Evolutionary conservation across 2,797 vertebrate genomes (phyloP).

Genomic region (Brachyalestes nurse): DNA sequence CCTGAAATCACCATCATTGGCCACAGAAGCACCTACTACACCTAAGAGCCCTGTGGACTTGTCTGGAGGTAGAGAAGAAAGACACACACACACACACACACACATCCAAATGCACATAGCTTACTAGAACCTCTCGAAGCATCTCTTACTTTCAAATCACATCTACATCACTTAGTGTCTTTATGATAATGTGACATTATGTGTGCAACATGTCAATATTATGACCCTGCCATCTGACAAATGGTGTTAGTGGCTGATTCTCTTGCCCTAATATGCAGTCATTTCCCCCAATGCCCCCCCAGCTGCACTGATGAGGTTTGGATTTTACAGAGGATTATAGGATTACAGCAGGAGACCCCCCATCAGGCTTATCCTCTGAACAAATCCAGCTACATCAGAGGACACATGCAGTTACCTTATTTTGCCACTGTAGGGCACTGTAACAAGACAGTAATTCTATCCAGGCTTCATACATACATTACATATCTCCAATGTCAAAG

Average conservation of each 20-base stretch:
- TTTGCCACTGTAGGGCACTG: conserved; percentile 24
- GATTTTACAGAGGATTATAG: conserved; percentile 46
- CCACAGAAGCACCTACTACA: conserved; percentile 63
- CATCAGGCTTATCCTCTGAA: conserved; percentile 18
- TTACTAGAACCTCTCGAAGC: neutral
- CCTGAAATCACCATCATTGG: conserved; percentile 54
- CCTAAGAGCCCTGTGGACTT: conserved; percentile 68
- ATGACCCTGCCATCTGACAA: conserved; percentile 19
- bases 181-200: conserved; percentile 16
- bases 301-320: conserved; percentile 32
- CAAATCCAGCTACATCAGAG: conserved; percentile 19
- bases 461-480: neutral
- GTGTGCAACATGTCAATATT: conserved; percentile 18
- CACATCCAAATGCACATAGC: neutral
- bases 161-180: neutral
- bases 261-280: conserved; percentile 21
- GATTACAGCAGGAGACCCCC: conserved; percentile 35
- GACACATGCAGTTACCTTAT: neutral
- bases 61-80: conserved; percentile 67
- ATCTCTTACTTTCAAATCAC: neutral
- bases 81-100: conserved; percentile 22
- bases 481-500: neutral
- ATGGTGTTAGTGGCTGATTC: conserved; percentile 3
- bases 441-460: neutral
- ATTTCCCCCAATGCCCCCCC: conserved; percentile 20